Percentiles rank a stretch among this genome's conserved stretches.
Conservation (phyloP, 2,113 vertebrate species). For the Candoia aspera region DNA sequence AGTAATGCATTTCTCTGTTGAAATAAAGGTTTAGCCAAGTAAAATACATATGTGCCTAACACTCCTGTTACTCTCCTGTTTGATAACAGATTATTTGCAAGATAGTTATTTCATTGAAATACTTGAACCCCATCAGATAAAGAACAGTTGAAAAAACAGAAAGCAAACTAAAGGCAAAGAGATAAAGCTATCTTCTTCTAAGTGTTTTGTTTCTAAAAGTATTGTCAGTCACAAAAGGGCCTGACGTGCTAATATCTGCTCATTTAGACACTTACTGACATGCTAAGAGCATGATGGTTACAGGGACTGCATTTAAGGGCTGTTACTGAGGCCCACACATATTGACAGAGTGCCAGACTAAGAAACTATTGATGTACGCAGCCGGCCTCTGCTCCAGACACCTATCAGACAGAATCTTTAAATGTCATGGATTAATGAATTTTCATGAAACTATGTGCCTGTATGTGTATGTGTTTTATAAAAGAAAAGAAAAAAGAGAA, state of each 20-base stretch:
- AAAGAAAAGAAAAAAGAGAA: conserved; percentile 63
- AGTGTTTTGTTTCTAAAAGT: conserved; percentile 70
- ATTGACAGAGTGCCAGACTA: conserved; percentile 81
- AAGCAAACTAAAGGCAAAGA: conserved; percentile 57
- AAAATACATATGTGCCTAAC: conserved; percentile 54
- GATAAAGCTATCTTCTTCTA: conserved; percentile 66
- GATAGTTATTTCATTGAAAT: conserved; percentile 67
- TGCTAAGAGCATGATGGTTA: conserved; percentile 70
- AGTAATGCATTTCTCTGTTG: conserved; percentile 58
- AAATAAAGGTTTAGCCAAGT: conserved; percentile 55
- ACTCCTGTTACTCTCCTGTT: conserved; percentile 61
- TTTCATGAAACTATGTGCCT: conserved; percentile 75
- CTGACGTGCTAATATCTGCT: conserved; percentile 73
- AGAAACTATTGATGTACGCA: conserved; percentile 80
- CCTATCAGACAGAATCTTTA: conserved; percentile 82
- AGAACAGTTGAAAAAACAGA: conserved; percentile 66
- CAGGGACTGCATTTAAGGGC: conserved; percentile 74
- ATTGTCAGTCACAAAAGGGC: conserved; percentile 72
- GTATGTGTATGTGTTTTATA: conserved; percentile 28
- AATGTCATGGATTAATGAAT: conserved; percentile 87
- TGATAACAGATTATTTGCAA: conserved; percentile 56
- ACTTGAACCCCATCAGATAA: conserved; percentile 73
- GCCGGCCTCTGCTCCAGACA: conserved; percentile 79
- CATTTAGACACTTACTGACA: conserved; percentile 67
- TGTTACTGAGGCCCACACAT: conserved; percentile 77